phyloP scores from a whole-genome alignment of 2,888 invertebrate genomes.

The Congeria kusceri region DNA sequence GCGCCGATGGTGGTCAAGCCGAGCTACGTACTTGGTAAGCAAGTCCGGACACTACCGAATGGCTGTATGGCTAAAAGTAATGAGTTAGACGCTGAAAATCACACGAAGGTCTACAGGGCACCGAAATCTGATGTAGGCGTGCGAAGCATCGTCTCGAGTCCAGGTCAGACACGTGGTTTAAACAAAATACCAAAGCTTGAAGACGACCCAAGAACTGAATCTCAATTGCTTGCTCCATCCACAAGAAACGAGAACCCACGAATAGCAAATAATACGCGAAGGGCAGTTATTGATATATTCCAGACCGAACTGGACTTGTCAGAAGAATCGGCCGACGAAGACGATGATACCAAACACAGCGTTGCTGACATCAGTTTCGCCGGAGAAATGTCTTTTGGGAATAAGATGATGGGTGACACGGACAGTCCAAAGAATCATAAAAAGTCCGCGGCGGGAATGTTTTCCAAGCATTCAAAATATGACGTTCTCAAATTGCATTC shows the following conservation, averaged over 20 bases:
- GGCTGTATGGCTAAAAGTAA: neutral
- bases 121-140: conserved; percentile 50
- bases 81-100: neutral
- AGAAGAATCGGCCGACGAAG: neutral
- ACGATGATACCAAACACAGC: neutral
- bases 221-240: too few relatives aligned
- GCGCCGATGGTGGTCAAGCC: neutral
- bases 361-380: conserved; percentile 21
- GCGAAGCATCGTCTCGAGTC: conserved; percentile 17
- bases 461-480: conserved; percentile 18
- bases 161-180: conserved; percentile 6
- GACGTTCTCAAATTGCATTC: conserved; percentile 13
- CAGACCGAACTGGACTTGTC: neutral
- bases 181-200: conserved; percentile 38
- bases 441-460: conserved; percentile 14
- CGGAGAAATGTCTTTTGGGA: conserved; percentile 29
- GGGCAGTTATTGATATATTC: conserved; percentile 6
- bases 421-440: conserved; percentile 18
- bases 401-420: conserved; percentile 3
- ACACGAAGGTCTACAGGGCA: conserved; percentile 27
- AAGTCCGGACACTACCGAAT: neutral
- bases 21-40: neutral
- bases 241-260: neutral
- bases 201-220: conserved; percentile 16
- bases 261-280: conserved; percentile 4